These are phyloP conservation scores for Ypsolopha scabrella DNA, from an alignment of 2,888 invertebrate genomes.

Conservation along the genomic window DNA sequence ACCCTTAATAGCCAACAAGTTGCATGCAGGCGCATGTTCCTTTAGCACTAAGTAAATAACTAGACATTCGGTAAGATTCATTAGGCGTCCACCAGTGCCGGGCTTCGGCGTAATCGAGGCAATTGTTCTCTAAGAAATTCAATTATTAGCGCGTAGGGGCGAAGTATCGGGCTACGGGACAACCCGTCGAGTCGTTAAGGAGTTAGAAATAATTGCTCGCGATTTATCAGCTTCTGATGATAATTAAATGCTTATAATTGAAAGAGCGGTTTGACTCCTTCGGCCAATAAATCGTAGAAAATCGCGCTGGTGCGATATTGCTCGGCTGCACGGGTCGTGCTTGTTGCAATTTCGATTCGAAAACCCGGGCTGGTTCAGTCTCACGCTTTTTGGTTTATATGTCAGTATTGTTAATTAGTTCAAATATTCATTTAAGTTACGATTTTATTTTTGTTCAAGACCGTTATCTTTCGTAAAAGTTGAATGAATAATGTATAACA, in stretches of 20 bases:
- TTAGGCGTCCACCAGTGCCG: constrained; percentile 65
- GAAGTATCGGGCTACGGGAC: constrained; percentile 16
- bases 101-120: constrained; percentile 60
- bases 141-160: constrained; percentile 39
- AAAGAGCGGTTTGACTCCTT: constrained; percentile 37
- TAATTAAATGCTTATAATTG: constrained; percentile 64
- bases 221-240: constrained; percentile 51
- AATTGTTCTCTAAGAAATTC: constrained; percentile 66
- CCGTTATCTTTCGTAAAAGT: neutral
- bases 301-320: constrained; percentile 32
- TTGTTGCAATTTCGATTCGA: constrained; percentile 52
- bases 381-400: constrained; percentile 38
- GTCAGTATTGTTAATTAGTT: neutral
- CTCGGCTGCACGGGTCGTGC: constrained; percentile 39
- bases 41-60: constrained; percentile 65
- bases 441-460: neutral
- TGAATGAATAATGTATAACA: too few species aligned
- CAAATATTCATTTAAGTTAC: neutral
- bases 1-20: constrained; percentile 1
- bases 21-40: constrained; percentile 43
- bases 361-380: constrained; percentile 48
- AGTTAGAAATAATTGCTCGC: constrained; percentile 56
- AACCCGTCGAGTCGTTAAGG: constrained; percentile 46
- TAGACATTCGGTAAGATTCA: constrained; percentile 64
- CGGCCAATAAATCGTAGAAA: constrained; percentile 36